phyloP scores from a whole-genome alignment of 2,888 invertebrate species.

The Teinopalpus imperialis region DNA sequence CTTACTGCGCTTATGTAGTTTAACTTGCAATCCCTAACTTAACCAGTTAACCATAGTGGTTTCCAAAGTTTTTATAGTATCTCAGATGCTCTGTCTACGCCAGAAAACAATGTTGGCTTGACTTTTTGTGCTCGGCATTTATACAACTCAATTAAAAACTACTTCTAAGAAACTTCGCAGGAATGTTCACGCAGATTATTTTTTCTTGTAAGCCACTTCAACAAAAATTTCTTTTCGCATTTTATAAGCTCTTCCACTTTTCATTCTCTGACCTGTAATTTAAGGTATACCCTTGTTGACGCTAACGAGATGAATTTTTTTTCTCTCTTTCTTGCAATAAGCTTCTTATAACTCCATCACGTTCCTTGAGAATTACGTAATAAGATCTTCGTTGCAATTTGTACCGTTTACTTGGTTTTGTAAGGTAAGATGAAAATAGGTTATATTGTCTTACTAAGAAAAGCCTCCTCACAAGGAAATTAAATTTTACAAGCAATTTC shows the following conservation, averaged over 20 bases:
- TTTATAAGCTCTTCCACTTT: constrained; percentile 1
- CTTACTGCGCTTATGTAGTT: no score
- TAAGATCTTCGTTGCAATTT: constrained; percentile 5
- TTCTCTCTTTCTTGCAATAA: background rate
- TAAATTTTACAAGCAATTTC: constrained; percentile 16
- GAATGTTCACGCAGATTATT: no score
- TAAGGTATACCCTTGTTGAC: background rate
- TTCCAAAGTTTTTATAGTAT: no score
- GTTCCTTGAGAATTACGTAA: background rate
- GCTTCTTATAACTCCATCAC: constrained; percentile 3
- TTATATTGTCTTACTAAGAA: constrained; percentile 7
- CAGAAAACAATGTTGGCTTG: no score
- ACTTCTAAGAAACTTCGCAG: no score
- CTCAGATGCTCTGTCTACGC: no score
- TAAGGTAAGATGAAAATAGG: constrained; percentile 1
- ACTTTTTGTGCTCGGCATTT: no score
- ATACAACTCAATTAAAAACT: no score
- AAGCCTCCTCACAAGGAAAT: background rate
- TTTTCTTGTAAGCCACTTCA: background rate
- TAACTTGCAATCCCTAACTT: no score
- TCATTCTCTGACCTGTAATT: background rate
- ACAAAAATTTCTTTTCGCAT: no score
- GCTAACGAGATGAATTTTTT: background rate
- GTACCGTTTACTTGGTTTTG: constrained; percentile 10
- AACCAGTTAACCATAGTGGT: no score